Evolutionary conservation across 2,888 invertebrate genomes (phyloP).

Genomic region (Venusia cambrica): DNA sequence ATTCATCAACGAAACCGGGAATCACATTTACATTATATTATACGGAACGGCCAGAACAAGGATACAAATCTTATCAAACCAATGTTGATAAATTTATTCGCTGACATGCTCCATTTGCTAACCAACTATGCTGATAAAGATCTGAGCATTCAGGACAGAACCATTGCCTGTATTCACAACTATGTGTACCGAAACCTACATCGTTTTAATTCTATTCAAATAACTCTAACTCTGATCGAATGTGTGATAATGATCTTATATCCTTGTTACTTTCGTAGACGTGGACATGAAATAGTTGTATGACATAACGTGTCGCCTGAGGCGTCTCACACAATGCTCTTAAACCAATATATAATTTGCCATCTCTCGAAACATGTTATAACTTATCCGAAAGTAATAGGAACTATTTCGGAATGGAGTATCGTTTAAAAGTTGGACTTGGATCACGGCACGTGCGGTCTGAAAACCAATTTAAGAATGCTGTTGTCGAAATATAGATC

Average conservation of each 20-base stretch:
- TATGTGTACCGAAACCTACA: slow-evolving; percentile 8
- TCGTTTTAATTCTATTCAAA: slow-evolving; percentile 35
- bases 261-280: slow-evolving; percentile 72
- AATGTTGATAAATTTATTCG: slow-evolving; percentile 48
- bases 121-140: slow-evolving; percentile 42
- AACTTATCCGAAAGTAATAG: slow-evolving; percentile 17
- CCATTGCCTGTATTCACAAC: slow-evolving; percentile 18
- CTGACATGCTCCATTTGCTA: slow-evolving; percentile 52
- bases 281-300: slow-evolving; percentile 65
- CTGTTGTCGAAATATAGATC: slow-evolving; percentile 33
- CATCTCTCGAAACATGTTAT: slow-evolving; percentile 1
- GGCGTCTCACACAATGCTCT: slow-evolving; percentile 60
- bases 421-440: slow-evolving; percentile 12
- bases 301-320: slow-evolving; percentile 68
- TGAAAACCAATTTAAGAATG: slow-evolving; percentile 42
- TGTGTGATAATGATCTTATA: slow-evolving; percentile 67
- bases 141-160: slow-evolving; percentile 33
- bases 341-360: slow-evolving; percentile 34
- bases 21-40: slow-evolving; percentile 39
- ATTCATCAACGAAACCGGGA: slow-evolving; percentile 43
- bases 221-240: slow-evolving; percentile 54
- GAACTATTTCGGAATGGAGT: slow-evolving; percentile 10
- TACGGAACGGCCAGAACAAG: slow-evolving; percentile 36
- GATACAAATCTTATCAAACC: slow-evolving; percentile 48
- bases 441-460: slow-evolving; percentile 39